Evolutionary conservation across 2,797 vertebrate species (phyloP).

Genomic region (Enteromius radiatus): DNA sequence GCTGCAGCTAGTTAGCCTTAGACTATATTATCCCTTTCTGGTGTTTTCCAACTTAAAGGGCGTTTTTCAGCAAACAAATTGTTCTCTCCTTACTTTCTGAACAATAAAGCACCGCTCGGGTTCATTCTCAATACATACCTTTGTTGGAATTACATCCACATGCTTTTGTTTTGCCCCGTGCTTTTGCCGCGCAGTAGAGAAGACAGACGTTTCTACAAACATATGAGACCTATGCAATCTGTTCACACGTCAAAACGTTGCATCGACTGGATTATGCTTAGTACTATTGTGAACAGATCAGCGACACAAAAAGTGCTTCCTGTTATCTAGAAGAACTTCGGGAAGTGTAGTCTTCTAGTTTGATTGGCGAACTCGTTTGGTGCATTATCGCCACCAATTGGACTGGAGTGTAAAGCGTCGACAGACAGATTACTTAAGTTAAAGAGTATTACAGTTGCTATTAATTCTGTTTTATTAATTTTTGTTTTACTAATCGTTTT

Average conservation of each 20-base stretch:
- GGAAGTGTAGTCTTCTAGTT: conserved; percentile 63
- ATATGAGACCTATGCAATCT: conserved; percentile 16
- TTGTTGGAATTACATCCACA: conserved; percentile 66
- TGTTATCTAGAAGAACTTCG: conserved; percentile 33
- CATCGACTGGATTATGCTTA: not conserved
- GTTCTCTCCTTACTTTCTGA: not conserved
- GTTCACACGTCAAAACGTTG: not conserved
- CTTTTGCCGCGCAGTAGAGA: conserved; percentile 78
- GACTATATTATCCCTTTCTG: not conserved
- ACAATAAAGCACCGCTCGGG: not conserved
- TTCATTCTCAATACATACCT: conserved; percentile 49
- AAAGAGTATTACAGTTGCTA: not conserved
- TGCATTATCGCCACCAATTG: not conserved
- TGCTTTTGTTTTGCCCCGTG: conserved; percentile 78
- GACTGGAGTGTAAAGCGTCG: not conserved
- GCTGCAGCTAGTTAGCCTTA: conserved; percentile 29
- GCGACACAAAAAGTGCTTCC: not conserved
- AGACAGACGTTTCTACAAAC: conserved; percentile 34
- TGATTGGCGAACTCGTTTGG: not conserved
- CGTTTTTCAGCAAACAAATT: not conserved
- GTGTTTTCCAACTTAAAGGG: not conserved
- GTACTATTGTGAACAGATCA: not conserved
- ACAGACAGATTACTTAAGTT: not conserved
- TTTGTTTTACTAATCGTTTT: not conserved
- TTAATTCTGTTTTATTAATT: not conserved